Conservation (phyloP, 2,797 vertebrate genomes). For the Octomys mimax region DNA sequence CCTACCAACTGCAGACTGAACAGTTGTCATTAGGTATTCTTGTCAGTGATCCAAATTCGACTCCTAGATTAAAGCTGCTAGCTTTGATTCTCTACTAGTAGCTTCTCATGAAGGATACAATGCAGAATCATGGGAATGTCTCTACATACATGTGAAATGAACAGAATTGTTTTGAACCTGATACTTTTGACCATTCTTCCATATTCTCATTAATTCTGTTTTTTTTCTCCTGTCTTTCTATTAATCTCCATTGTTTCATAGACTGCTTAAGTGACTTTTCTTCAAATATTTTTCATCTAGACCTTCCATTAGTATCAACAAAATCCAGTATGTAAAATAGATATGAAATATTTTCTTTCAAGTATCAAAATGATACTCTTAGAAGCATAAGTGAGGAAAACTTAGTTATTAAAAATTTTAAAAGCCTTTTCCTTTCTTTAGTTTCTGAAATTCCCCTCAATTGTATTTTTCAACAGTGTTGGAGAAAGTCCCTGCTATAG, state of each 20-base stretch:
- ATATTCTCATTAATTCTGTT: background rate
- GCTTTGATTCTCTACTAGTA: background rate
- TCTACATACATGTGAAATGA: background rate
- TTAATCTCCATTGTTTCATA: background rate
- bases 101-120: background rate
- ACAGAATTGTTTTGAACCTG: conserved; percentile 30
- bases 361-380: background rate
- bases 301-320: background rate
- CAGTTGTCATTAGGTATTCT: conserved; percentile 35
- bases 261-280: background rate
- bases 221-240: background rate
- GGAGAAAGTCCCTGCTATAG: background rate
- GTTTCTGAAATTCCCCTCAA: background rate
- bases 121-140: background rate
- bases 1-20: background rate
- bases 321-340: background rate
- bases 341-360: background rate
- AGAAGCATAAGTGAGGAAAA: background rate
- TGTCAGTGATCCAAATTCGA: conserved; percentile 43
- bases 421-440: background rate
- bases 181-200: background rate
- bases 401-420: background rate
- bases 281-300: conserved; percentile 1
- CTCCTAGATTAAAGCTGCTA: conserved; percentile 20
- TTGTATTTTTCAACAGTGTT: background rate